phyloP scores from a whole-genome alignment of 2,113 vertebrate genomes.

The Ursus arctos region DNA sequence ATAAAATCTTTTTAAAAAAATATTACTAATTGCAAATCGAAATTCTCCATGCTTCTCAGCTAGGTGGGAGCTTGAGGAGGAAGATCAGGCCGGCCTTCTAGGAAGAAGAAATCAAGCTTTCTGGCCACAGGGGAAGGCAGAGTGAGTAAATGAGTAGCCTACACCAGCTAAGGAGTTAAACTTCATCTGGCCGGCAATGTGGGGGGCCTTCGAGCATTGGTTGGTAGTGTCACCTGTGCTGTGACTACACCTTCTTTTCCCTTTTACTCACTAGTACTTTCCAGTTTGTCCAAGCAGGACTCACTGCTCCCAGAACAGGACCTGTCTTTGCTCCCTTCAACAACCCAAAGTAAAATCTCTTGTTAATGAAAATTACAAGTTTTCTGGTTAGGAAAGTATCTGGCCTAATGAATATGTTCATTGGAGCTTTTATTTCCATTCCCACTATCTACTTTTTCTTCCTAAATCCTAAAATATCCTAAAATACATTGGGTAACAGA shows the following conservation, averaged over 20 bases:
- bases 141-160: background rate
- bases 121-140: background rate
- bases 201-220: background rate
- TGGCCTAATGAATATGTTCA: conserved; percentile 58
- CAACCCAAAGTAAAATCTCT: conserved; percentile 8
- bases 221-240: background rate
- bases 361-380: background rate
- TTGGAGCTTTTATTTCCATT: conserved; percentile 55
- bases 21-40: background rate
- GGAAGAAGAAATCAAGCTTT: background rate
- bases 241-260: background rate
- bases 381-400: conserved; percentile 50
- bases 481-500: conserved; percentile 67
- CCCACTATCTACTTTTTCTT: conserved; percentile 21
- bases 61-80: background rate
- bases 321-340: background rate
- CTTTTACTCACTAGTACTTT: background rate
- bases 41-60: background rate
- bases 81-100: background rate
- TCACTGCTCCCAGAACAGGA: background rate
- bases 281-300: background rate
- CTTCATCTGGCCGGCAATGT: background rate
- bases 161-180: background rate
- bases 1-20: background rate
- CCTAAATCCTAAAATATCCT: conserved; percentile 48